These are phyloP conservation scores for Tribolium madens DNA, from an alignment of 1,140 invertebrate genomes.

Conservation along the genomic window DNA sequence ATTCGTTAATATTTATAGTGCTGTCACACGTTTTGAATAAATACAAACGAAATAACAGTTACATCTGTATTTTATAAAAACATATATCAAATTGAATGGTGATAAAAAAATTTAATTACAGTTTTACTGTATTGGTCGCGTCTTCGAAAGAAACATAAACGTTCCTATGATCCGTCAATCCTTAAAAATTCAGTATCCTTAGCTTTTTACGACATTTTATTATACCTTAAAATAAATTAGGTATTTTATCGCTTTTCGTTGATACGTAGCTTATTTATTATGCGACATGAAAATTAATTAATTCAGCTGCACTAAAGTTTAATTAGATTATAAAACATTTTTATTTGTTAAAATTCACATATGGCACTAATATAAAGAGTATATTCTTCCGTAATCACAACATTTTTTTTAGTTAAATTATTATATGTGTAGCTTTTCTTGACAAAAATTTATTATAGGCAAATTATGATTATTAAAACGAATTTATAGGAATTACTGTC, in stretches of 20 bases:
- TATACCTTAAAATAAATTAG: conserved; percentile 37
- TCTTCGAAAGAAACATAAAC: conserved; percentile 23
- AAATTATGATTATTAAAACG: neutral
- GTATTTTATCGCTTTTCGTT: conserved; percentile 20
- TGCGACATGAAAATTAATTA: conserved; percentile 15
- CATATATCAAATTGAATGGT: conserved; percentile 29
- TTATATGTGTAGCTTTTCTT: neutral
- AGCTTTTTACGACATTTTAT: conserved; percentile 26
- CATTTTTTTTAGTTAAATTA: neutral
- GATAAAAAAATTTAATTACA: conserved; percentile 35
- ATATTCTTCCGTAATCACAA: neutral
- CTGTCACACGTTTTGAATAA: conserved; percentile 27
- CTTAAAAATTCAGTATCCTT: conserved; percentile 29
- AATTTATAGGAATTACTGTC: neutral
- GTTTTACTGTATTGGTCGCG: conserved; percentile 29
- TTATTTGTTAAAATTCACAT: neutral
- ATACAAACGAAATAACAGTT: conserved; percentile 12
- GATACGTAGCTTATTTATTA: conserved; percentile 12
- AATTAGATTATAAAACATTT: neutral
- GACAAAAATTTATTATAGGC: neutral
- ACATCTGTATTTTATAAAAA: conserved; percentile 19
- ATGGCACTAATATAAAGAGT: conserved; percentile 21
- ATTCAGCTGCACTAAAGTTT: neutral
- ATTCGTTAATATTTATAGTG: conserved; percentile 30
- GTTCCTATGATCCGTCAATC: conserved; percentile 17